Evolutionary conservation across 2,797 vertebrate species (phyloP).

Genomic region (Gymnothorax javanicus): DNA sequence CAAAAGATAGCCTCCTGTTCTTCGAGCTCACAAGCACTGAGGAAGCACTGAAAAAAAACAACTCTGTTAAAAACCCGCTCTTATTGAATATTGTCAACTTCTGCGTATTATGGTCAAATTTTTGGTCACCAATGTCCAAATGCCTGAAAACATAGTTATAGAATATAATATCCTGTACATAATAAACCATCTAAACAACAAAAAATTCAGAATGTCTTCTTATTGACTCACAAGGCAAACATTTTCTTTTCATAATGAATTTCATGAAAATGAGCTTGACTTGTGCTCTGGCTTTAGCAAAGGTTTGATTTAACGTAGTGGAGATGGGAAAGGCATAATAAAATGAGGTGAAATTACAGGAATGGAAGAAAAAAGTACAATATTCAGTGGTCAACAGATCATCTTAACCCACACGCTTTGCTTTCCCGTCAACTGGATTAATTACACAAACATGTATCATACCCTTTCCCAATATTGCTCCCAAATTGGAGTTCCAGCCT

Average conservation of each 20-base stretch:
- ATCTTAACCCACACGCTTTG: neutral
- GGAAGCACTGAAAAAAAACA: constrained; percentile 64
- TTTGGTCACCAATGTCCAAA: too few relatives aligned
- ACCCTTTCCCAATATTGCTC: neutral
- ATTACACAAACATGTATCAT: neutral
- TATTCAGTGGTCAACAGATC: neutral
- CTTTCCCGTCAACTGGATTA: constrained; percentile 9
- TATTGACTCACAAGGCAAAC: neutral
- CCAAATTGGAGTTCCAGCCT: constrained; percentile 1
- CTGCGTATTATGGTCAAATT: too few relatives aligned
- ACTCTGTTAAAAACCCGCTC: neutral
- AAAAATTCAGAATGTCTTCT: neutral
- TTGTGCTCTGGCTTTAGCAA: neutral
- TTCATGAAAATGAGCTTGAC: neutral
- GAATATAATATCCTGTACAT: neutral
- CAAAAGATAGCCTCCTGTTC: constrained; percentile 77
- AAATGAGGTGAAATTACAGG: neutral
- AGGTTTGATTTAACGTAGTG: neutral
- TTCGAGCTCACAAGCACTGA: constrained; percentile 76
- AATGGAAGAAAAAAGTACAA: neutral
- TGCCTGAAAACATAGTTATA: neutral
- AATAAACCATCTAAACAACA: neutral
- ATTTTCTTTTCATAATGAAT: neutral
- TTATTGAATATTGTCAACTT: too few relatives aligned
- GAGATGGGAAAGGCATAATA: neutral